Conservation (phyloP, 2,888 invertebrate species). For the Entomobrya multifasciata region DNA sequence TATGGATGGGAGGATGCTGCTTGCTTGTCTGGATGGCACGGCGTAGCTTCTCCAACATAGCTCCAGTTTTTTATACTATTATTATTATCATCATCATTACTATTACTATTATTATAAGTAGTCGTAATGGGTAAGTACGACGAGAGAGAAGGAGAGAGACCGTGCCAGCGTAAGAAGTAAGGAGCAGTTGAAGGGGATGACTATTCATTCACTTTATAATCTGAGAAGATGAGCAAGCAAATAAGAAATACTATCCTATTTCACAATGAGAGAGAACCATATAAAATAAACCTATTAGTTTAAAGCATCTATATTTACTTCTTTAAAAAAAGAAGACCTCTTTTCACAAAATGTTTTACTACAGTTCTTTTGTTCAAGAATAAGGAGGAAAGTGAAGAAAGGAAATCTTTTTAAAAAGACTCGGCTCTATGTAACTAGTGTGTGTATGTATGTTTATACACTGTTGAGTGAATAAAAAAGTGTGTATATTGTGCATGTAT, state of each 20-base stretch:
- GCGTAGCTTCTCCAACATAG: too few species aligned
- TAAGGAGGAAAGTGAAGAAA: slow-evolving; percentile 32
- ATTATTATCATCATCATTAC: slow-evolving; percentile 71
- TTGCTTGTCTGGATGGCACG: slow-evolving; percentile 18
- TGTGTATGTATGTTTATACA: not conserved
- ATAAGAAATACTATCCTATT: slow-evolving; percentile 59
- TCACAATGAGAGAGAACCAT: not conserved
- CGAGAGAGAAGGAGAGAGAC: too few species aligned
- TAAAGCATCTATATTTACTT: not conserved
- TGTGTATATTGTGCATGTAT: not conserved
- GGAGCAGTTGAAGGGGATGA: slow-evolving; percentile 56
- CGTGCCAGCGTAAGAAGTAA: slow-evolving; percentile 26
- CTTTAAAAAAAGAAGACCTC: slow-evolving; percentile 27
- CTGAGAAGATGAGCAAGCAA: slow-evolving; percentile 72
- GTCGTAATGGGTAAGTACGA: slow-evolving; percentile 69
- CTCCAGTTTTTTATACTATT: slow-evolving; percentile 56
- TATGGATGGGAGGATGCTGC: not conserved
- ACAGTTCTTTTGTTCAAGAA: slow-evolving; percentile 34
- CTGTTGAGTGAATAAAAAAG: slow-evolving; percentile 15
- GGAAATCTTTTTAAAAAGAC: slow-evolving; percentile 64
- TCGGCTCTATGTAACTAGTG: slow-evolving; percentile 1
- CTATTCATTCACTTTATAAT: slow-evolving; percentile 65
- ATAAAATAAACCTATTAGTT: not conserved
- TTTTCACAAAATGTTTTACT: slow-evolving; percentile 59
- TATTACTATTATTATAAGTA: slow-evolving; percentile 73